A percentile compares a stretch with the other conserved stretches of the same genome.
phyloP scores from a whole-genome alignment of 2,113 vertebrate genomes.

The Leucosticte australis region DNA sequence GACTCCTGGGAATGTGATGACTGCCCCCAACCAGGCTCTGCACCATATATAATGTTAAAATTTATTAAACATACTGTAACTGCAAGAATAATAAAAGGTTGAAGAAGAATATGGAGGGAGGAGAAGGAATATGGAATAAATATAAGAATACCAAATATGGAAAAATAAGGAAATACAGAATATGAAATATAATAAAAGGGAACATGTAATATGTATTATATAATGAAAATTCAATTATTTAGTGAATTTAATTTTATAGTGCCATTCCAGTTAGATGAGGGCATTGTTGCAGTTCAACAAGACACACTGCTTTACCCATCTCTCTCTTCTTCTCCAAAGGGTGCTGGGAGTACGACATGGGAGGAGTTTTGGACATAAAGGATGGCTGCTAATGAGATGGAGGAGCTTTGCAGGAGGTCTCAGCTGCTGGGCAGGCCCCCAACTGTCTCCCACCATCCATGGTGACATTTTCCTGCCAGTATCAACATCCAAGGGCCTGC shows the following conservation, averaged over 20 bases:
- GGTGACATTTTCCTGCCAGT: neutral
- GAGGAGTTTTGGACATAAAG: neutral
- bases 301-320: neutral
- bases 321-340: accelerated
- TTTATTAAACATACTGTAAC: neutral
- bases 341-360: accelerated
- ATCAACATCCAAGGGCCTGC: neutral
- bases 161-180: neutral
- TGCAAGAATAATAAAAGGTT: neutral
- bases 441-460: neutral
- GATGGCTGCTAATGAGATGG: neutral
- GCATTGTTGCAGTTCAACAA: neutral
- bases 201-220: neutral
- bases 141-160: neutral
- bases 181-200: neutral
- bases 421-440: neutral
- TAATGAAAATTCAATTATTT: neutral
- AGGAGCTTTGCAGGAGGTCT: neutral
- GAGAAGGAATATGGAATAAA: neutral
- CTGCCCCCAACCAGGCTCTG: neutral
- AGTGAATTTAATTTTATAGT: neutral
- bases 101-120: neutral
- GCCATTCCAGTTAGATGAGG: neutral
- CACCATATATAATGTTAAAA: neutral
- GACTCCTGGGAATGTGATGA: neutral